phyloP scores from a whole-genome alignment of 2,888 invertebrate species.

The Nemotelus pantherinus region DNA sequence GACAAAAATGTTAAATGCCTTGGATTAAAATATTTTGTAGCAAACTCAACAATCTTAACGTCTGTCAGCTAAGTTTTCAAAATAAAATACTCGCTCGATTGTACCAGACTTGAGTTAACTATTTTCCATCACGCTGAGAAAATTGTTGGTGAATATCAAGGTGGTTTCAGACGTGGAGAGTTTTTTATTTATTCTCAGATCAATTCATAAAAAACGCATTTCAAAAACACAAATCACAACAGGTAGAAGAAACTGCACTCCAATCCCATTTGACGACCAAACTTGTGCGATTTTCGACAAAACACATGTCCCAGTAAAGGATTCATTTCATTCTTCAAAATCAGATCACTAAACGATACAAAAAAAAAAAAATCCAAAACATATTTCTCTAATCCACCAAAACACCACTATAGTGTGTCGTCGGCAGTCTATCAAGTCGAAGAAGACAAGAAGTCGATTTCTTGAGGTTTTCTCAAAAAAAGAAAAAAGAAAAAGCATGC shows the following conservation, averaged over 20 bases:
- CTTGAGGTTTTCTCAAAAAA: slow-evolving; percentile 15
- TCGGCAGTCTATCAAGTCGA: neutral
- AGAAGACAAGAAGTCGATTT: slow-evolving; percentile 27
- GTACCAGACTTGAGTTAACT: too few species aligned
- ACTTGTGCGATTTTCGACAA: slow-evolving; percentile 23
- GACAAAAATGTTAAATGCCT: too few species aligned
- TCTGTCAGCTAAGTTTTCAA: too few species aligned
- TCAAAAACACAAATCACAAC: neutral
- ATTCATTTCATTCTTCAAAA: slow-evolving; percentile 18
- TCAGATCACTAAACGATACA: neutral
- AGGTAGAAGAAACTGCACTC: neutral
- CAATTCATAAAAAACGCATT: too few species aligned
- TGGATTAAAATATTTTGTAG: too few species aligned
- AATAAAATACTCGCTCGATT: too few species aligned
- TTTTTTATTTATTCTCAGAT: too few species aligned
- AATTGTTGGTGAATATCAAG: too few species aligned
- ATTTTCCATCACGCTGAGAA: too few species aligned
- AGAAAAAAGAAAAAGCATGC: slow-evolving; percentile 12
- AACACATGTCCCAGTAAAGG: slow-evolving; percentile 16
- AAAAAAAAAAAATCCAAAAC: neutral
- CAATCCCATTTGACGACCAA: neutral
- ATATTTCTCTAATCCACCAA: neutral
- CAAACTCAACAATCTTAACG: too few species aligned
- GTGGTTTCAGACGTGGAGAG: too few species aligned
- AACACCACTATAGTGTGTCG: neutral